Conservation (phyloP, 2,888 invertebrate species). For the Chrysolina haemoptera region DNA sequence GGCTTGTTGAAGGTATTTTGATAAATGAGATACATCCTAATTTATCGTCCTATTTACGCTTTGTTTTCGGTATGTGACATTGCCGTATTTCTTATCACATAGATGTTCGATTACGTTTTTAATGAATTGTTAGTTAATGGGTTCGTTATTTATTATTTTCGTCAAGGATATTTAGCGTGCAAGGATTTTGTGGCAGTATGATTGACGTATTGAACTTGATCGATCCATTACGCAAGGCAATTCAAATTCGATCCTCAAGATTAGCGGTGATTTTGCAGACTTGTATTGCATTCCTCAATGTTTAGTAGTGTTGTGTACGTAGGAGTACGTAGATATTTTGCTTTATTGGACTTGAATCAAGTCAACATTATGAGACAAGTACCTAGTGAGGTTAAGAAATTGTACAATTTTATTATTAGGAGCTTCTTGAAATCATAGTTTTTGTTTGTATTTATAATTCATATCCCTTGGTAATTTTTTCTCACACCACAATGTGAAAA, state of each 20-base stretch:
- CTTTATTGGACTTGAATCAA: too few relatives aligned
- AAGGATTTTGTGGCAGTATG: background rate
- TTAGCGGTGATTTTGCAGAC: background rate
- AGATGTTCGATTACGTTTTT: conserved; percentile 10
- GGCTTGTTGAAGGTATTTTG: conserved; percentile 17
- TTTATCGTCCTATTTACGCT: conserved; percentile 15
- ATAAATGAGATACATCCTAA: conserved; percentile 19
- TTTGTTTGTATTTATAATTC: too few relatives aligned
- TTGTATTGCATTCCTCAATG: too few relatives aligned
- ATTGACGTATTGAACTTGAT: background rate
- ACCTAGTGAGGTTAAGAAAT: too few relatives aligned
- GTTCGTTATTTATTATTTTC: background rate
- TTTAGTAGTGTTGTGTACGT: too few relatives aligned
- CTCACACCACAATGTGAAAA: too few relatives aligned
- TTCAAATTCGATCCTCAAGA: background rate
- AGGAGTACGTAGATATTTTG: too few relatives aligned
- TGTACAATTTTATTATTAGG: too few relatives aligned
- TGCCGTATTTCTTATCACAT: conserved; percentile 13
- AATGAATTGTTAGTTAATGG: conserved; percentile 12
- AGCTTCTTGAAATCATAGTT: too few relatives aligned
- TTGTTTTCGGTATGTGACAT: conserved; percentile 8
- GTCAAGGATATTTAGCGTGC: conserved; percentile 14
- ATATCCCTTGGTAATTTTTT: too few relatives aligned
- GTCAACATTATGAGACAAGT: too few relatives aligned
- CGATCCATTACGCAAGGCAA: background rate